Conservation (phyloP, 2,113 vertebrate genomes). For the Ammodytes dubius region DNA sequence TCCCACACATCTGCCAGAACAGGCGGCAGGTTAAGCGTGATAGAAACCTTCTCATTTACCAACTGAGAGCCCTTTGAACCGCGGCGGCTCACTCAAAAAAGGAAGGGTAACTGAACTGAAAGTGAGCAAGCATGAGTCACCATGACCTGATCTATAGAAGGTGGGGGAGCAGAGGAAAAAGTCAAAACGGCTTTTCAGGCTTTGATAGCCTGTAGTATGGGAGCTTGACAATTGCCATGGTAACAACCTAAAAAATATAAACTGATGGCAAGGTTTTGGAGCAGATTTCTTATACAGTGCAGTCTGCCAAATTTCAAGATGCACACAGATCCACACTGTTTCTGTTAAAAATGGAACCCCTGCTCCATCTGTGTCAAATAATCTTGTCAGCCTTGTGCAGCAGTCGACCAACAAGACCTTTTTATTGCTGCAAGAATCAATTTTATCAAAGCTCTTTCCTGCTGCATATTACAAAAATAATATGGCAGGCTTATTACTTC, state of each 20-base stretch:
- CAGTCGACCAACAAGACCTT: conserved; percentile 3
- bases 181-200: conserved; percentile 41
- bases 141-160: conserved; percentile 29
- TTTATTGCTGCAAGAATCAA: neutral
- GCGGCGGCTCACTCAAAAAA: conserved; percentile 34
- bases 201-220: conserved; percentile 10
- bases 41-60: conserved; percentile 26
- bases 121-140: conserved; percentile 73
- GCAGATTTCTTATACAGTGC: conserved; percentile 60
- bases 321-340: conserved; percentile 30
- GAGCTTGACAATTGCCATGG: conserved; percentile 57
- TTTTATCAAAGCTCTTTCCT: neutral
- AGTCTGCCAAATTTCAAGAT: conserved; percentile 41
- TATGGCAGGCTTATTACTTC: neutral
- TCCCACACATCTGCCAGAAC: conserved; percentile 30
- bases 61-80: conserved; percentile 67
- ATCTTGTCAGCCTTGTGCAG: conserved; percentile 11
- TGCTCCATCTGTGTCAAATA: conserved; percentile 48
- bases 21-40: conserved; percentile 19
- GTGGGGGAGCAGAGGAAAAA: conserved; percentile 6
- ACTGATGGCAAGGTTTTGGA: conserved; percentile 38
- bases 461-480: conserved; percentile 6
- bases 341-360: conserved; percentile 26
- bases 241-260: conserved; percentile 52
- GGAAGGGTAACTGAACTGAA: conserved; percentile 67